Conservation (phyloP, 2,797 vertebrate genomes). For the Gallinago nigripennis region DNA sequence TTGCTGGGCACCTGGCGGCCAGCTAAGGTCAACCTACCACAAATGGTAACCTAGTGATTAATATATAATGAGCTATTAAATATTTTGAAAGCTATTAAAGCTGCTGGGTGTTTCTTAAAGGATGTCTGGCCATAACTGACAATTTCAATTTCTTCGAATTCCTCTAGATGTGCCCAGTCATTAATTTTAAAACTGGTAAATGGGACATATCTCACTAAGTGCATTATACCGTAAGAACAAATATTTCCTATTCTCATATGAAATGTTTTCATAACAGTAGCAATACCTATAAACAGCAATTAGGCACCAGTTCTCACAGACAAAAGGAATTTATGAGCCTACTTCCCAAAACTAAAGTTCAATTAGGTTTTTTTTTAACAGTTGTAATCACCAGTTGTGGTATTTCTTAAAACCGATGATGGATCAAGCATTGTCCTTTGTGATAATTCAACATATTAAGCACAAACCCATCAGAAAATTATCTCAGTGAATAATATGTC, state of each 20-base stretch:
- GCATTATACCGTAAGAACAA: background rate
- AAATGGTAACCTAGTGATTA: background rate
- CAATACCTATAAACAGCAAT: background rate
- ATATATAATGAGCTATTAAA: background rate
- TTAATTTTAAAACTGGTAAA: background rate
- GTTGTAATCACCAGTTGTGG: background rate
- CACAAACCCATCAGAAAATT: slow-evolving; percentile 54
- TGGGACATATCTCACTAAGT: background rate
- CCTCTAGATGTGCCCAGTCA: background rate
- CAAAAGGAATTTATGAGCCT: background rate
- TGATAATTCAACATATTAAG: slow-evolving; percentile 64
- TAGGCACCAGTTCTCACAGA: background rate
- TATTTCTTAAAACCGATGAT: slow-evolving; percentile 39
- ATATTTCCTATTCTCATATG: background rate
- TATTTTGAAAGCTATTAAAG: background rate
- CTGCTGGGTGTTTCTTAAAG: background rate
- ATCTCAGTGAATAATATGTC: slow-evolving; percentile 49
- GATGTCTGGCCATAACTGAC: background rate
- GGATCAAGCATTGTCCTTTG: background rate
- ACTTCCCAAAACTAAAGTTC: background rate
- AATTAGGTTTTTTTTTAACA: background rate
- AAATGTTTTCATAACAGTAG: background rate
- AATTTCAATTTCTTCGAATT: background rate
- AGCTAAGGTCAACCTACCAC: background rate
- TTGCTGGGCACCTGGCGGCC: background rate